Conservation (phyloP, 1,140 invertebrate species). For the Diprion similis region DNA sequence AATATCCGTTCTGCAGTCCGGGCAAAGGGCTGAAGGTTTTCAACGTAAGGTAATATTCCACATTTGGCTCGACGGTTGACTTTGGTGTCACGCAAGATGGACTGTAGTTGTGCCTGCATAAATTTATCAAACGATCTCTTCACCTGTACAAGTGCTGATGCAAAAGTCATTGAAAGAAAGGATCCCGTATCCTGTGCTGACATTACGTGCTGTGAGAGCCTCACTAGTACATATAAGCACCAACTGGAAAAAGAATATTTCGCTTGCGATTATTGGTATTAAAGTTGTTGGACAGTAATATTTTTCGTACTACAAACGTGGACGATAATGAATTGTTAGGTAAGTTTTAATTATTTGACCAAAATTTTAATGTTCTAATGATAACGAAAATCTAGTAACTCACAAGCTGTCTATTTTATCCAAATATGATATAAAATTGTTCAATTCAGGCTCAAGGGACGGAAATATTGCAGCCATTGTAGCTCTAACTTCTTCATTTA, state of each 20-base stretch:
- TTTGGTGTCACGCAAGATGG: conserved; percentile 82
- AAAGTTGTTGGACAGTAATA: no score
- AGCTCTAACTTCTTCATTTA: conserved; percentile 80
- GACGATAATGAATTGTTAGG: no score
- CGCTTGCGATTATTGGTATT: background rate
- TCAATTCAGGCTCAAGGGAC: conserved; percentile 84
- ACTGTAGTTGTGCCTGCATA: conserved; percentile 86
- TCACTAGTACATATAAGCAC: conserved; percentile 90
- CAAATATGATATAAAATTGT: conserved; percentile 83
- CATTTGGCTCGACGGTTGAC: conserved; percentile 80
- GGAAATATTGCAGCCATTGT: conserved; percentile 91
- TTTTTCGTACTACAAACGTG: no score
- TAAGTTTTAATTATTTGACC: background rate
- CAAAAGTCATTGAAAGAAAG: conserved; percentile 90
- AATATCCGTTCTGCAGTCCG: conserved; percentile 88
- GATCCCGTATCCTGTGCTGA: conserved; percentile 90
- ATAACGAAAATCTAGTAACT: conserved; percentile 51
- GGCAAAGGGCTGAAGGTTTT: conserved; percentile 90
- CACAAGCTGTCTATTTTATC: conserved; percentile 90
- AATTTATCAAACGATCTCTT: conserved; percentile 95
- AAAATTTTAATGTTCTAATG: conserved; percentile 17
- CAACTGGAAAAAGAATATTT: conserved; percentile 69
- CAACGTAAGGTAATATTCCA: conserved; percentile 90
- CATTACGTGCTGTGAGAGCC: conserved; percentile 88
- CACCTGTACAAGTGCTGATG: conserved; percentile 87